Evolutionary conservation across 1,140 invertebrate species (phyloP).

Genomic region (Anagrus nilaparvatae): DNA sequence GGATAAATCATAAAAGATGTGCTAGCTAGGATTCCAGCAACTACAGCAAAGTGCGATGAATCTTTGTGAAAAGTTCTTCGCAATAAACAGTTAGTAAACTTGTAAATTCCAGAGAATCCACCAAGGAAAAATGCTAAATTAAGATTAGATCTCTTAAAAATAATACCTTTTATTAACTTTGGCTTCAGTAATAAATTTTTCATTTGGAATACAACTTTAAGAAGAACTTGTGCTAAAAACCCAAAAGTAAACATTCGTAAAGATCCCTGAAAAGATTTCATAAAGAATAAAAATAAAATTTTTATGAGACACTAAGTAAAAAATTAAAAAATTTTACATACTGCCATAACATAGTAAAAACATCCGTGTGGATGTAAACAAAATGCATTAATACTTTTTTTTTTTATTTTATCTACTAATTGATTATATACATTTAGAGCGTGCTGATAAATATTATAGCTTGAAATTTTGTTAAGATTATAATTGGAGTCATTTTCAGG

Average conservation of each 20-base stretch:
- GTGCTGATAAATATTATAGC: too few relatives aligned
- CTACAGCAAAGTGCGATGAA: conserved; percentile 48
- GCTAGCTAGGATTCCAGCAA: conserved; percentile 54
- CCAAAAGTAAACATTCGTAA: conserved; percentile 49
- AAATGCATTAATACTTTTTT: conserved; percentile 39
- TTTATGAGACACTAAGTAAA: not conserved
- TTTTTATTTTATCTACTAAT: conserved; percentile 42
- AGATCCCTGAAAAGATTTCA: conserved; percentile 41
- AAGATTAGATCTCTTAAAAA: conserved; percentile 47
- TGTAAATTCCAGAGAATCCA: conserved; percentile 52
- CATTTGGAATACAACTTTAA: conserved; percentile 46
- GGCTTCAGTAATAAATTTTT: conserved; percentile 43
- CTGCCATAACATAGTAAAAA: conserved; percentile 45
- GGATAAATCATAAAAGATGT: conserved; percentile 52
- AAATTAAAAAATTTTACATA: conserved; percentile 21
- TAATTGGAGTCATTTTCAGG: too few relatives aligned
- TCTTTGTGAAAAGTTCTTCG: conserved; percentile 47
- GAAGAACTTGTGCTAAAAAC: conserved; percentile 46
- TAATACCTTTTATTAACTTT: conserved; percentile 38
- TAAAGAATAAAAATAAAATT: conserved; percentile 12
- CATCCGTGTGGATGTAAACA: conserved; percentile 57
- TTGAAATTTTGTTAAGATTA: conserved; percentile 11
- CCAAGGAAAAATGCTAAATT: conserved; percentile 53
- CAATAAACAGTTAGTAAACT: conserved; percentile 51
- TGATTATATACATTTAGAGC: conserved; percentile 39